phyloP scores from a whole-genome alignment of 2,888 invertebrate genomes.

The Ichneumoninae sp. region DNA sequence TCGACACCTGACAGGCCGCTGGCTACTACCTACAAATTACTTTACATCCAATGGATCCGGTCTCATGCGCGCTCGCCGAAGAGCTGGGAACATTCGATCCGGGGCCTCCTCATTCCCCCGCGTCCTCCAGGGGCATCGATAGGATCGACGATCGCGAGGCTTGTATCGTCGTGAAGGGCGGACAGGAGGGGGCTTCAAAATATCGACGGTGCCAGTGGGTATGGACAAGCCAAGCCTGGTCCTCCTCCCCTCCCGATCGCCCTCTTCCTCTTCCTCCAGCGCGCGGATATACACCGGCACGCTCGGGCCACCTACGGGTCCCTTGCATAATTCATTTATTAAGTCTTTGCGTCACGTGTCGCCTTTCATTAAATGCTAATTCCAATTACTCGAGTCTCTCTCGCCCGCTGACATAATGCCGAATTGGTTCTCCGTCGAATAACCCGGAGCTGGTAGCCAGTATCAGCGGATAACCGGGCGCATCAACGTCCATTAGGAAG shows the following conservation, averaged over 20 bases:
- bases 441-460: background rate
- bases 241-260: slow-evolving; percentile 7
- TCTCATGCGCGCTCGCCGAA: slow-evolving; percentile 15
- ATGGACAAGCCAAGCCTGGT: slow-evolving; percentile 19
- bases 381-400: slow-evolving; percentile 69
- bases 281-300: slow-evolving; percentile 14
- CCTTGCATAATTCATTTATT: slow-evolving; percentile 73
- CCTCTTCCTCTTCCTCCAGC: slow-evolving; percentile 28
- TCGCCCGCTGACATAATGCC: slow-evolving; percentile 68
- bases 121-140: slow-evolving; percentile 47
- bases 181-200: slow-evolving; percentile 17
- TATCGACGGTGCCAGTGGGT: slow-evolving; percentile 41
- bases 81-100: slow-evolving; percentile 52
- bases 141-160: slow-evolving; percentile 31
- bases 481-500: slow-evolving; percentile 49
- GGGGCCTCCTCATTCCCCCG: background rate
- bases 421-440: slow-evolving; percentile 63
- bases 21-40: slow-evolving; percentile 81
- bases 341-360: slow-evolving; percentile 71
- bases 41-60: slow-evolving; percentile 73
- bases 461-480: background rate
- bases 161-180: slow-evolving; percentile 9
- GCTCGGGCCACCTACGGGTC: slow-evolving; percentile 67
- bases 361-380: slow-evolving; percentile 76
- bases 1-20: slow-evolving; percentile 79